Percentiles rank a stretch among this genome's conserved stretches.
Conservation (phyloP, 2,888 invertebrate genomes). For the Calameuta idolon region DNA sequence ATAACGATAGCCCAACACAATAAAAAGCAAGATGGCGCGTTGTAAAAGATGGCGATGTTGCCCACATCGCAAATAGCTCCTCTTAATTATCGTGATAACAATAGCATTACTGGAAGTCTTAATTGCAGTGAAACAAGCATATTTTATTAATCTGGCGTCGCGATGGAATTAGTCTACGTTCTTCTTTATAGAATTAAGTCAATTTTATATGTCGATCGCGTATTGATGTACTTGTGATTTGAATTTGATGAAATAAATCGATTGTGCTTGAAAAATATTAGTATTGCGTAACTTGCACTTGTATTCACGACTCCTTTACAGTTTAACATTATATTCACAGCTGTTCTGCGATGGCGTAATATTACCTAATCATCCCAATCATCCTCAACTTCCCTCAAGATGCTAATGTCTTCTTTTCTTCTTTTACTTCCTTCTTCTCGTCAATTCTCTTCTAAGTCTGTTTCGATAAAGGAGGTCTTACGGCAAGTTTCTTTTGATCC, state of each 20-base stretch:
- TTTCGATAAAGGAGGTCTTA: background rate
- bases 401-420: background rate
- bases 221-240: background rate
- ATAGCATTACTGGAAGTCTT: background rate
- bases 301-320: background rate
- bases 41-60: constrained; percentile 9
- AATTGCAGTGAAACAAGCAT: background rate
- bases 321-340: background rate
- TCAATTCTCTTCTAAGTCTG: background rate
- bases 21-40: constrained; percentile 20
- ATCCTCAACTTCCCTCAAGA: background rate
- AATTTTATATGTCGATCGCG: background rate
- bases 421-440: background rate
- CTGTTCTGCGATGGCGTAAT: background rate
- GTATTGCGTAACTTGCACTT: background rate
- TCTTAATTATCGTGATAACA: constrained; percentile 31
- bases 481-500: constrained; percentile 3
- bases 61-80: constrained; percentile 31
- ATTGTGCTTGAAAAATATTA: background rate
- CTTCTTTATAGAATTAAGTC: background rate
- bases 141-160: background rate
- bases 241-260: background rate
- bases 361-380: background rate
- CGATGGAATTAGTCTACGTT: background rate
- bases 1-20: constrained; percentile 35